Evolutionary conservation across 2,797 vertebrate species (phyloP), one percentile per base, ranked within the genome.

Genomic region (Argyrosomus regius): DNA sequence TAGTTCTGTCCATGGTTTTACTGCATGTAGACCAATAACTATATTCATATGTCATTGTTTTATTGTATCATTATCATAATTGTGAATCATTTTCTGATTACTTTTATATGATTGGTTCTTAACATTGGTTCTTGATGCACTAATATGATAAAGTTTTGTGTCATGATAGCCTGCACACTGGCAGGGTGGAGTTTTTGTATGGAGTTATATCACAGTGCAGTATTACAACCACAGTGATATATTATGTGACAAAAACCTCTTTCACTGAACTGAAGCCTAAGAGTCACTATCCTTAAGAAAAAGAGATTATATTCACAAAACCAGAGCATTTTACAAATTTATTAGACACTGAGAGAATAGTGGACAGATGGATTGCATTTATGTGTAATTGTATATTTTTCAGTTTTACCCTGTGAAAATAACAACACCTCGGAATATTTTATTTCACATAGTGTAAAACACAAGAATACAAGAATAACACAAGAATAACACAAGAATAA

Each of bases 231-330:
- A 81, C 71, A 59, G 71, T 58, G 41, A 52, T 28, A 16, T 13
- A 4, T 5, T 5, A 12, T 62, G 14, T 59, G 41, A 72, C 71
- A 78, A 75, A 78, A 85, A 75, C 79, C 46, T 26, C 26, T 52
- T 3, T 18, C 14, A 49, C 9, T 43, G 4, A 67, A 45, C 4
- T 22, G 11, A 48, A 1, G n/a, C 72, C 31, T 6, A 26, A 49
- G 48, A 22, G 54, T 11, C 31, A 50, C 5, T 17, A 5, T 39
- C 7, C 22, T 70, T 5, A 45, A 26, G 45, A 24, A 28, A 71
- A 48, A 35, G 1, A 24, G 3, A 13, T n/a, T 8, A 20, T 31
- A 57, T 12, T 72, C 7, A 41, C 31, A 70, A 66, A 65, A n/a
- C n/a, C 22, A 54, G 13, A 35, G 2, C 26, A 3, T 26, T 26